Evolutionary conservation across 1,140 invertebrate genomes (phyloP), one percentile per base, ranked within the genome.

Genomic region (Drosophila jambulina): DNA sequence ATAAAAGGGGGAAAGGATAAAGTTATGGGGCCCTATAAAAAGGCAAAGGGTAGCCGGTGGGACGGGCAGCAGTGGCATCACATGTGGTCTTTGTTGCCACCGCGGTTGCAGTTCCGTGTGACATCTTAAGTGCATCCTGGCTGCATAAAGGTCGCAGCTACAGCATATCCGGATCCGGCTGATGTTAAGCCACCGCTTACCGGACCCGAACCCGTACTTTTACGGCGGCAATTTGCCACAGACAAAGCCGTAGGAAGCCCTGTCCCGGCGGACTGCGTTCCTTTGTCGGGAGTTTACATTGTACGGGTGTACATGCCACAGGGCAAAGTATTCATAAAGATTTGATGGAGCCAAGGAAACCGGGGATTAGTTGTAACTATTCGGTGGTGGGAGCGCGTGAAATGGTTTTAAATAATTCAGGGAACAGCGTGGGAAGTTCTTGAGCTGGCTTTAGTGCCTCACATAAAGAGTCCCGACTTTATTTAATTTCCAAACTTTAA

Each of bases 111-210:
- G 49, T 74, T 63, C 57, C 63, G 74, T 80, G 80, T 88, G 84
- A 87, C 84, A 88, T 88, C 84, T 87, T 87, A 87, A 87, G 84
- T 87, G 84, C 83, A 88, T 54, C 74, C 80, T 34, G 67, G 67
- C 43, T 72, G 69, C 67, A 72, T 61, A 29, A 32, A 60, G 69
- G 67, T 71, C 36, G 53, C 51, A 34, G 42, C 32, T 27, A 17
- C 46, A 25, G 23, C 23, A 48, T 48, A 48, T 48, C 67, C 67
- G 67, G 13, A 42, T 38, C 61, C 61, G 42, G 67, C 45, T 42
- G 68, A 72, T 72, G 69, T 40, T 72, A 60, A 72, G 69, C 67
- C 29, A 38, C 29, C 45, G 69, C 69, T 72, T 71, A 71, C 67
- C 36, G 69, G 53, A 72, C 68, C 38, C 43, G 27, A 19, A 25